Percentiles rank a stretch among this genome's conserved stretches.
Evolutionary conservation across 1,140 invertebrate genomes (phyloP).

Genomic region (Drosophila bocqueti): DNA sequence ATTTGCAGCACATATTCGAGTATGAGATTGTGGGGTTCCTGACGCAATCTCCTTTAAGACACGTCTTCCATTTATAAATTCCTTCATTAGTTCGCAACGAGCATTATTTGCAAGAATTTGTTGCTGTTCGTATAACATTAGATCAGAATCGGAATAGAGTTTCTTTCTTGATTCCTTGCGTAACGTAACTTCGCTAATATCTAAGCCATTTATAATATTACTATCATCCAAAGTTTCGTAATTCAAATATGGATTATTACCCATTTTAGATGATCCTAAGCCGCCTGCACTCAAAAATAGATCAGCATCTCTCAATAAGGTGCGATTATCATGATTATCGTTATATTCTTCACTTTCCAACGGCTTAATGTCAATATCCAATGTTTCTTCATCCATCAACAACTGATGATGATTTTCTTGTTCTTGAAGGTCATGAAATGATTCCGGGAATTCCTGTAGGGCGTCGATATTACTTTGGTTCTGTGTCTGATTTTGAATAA

Average conservation of each 20-base stretch:
- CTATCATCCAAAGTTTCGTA: conserved; percentile 21
- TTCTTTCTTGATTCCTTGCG: conserved; percentile 16
- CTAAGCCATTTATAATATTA: conserved; percentile 11
- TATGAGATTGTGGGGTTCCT: conserved; percentile 19
- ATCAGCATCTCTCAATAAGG: not conserved
- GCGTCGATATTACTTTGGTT: conserved; percentile 7
- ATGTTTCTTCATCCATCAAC: conserved; percentile 22
- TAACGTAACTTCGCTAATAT: conserved; percentile 2
- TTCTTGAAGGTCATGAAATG: conserved; percentile 13
- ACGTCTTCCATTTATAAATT: conserved; percentile 67
- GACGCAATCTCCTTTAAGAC: conserved; percentile 54
- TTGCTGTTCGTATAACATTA: conserved; percentile 67
- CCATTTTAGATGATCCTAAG: conserved; percentile 6
- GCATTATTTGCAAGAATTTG: conserved; percentile 70
- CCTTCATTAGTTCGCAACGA: conserved; percentile 59
- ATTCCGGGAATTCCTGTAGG: conserved; percentile 2
- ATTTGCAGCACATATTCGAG: not conserved
- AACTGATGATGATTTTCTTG: conserved; percentile 32
- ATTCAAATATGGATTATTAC: conserved; percentile 16
- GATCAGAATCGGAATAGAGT: conserved; percentile 62
- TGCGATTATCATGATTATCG: conserved; percentile 6
- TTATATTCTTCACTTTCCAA: conserved; percentile 14
- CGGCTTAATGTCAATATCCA: conserved; percentile 10
- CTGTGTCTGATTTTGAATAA: conserved; percentile 86
- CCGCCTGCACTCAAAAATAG: conserved; percentile 28